Base-by-base conservation (phyloP, 2,113 vertebrate genomes). In the Colossoma macropomum region DNA sequence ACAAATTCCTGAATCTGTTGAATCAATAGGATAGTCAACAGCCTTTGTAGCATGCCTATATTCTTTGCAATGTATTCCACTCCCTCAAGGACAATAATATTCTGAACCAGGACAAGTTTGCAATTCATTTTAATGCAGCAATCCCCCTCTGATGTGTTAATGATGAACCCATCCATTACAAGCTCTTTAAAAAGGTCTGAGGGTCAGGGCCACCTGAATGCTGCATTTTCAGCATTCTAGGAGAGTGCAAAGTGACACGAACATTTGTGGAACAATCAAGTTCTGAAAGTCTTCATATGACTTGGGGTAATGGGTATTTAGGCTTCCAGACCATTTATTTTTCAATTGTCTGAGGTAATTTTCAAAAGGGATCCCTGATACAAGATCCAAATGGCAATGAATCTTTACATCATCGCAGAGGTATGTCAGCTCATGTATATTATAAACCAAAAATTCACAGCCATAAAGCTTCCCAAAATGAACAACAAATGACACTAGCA, bases 81-180 rank as follows among this genome's bases (percentile, higher is more conserved):
- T 41, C 38, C 30, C 15, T 79, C 62, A 79, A 50, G 63, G 63
- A 69, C 63, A 52, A 79, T 54, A 21, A 79, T 79, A 79, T 79
- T 79, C 27, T 79, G 77, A 79, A 79, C 63, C 38, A 79, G 68
- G 34, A 79, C n/a, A 25, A 79, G 68, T 34, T 79, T 79, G 19
- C 63, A 52, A 38, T 79, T 79, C 38, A 79, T 50, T 21, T 28
- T 68, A 0, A 79, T 68, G 62, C 77, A 68, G 21, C 62, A 65
- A 60, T 79, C 77, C 77, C 45, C 68, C 63, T 79, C 41, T 68
- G 73, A 56, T 75, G 50, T 32, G 28, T 54, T 75, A 30, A 75
- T 75, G 73, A 75, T 52, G 54, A 75, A 32, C 17, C 32, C 28
- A 66, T 79, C 41, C 5, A 66, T 79, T 50, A 28, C 16, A 25